These are phyloP conservation scores for Carpatolechia fugitivella DNA, from an alignment of 2,888 invertebrate species.

Conservation along the genomic window DNA sequence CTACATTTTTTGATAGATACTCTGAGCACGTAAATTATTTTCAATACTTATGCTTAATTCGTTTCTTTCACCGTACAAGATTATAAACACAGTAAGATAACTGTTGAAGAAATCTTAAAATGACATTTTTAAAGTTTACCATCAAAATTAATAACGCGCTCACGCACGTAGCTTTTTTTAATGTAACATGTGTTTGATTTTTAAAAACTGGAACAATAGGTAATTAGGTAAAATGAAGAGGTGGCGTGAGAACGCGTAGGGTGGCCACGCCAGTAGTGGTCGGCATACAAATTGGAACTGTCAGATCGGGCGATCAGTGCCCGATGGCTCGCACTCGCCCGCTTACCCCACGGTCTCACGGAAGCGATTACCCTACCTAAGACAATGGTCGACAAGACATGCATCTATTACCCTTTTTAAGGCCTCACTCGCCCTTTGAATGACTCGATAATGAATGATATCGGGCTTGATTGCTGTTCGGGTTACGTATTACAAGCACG, in stretches of 20 bases:
- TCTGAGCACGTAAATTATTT: neutral
- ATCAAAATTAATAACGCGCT: neutral
- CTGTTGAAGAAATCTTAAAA: neutral
- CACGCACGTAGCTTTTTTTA: neutral
- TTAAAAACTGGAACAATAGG: constrained; percentile 30
- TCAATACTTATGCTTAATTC: neutral
- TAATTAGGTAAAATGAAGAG: constrained; percentile 66
- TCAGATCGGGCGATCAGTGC: constrained; percentile 53
- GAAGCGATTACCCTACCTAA: constrained; percentile 69
- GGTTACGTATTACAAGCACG: constrained; percentile 11
- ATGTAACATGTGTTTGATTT: constrained; percentile 3
- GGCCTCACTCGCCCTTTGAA: constrained; percentile 55
- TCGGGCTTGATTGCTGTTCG: constrained; percentile 25
- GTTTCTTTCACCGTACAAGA: neutral
- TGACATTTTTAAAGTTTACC: neutral
- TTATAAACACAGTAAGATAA: neutral
- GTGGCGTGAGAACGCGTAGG: constrained; percentile 69
- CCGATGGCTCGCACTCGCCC: constrained; percentile 36
- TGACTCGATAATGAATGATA: constrained; percentile 47
- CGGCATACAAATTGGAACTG: constrained; percentile 66
- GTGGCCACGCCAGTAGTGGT: constrained; percentile 52
- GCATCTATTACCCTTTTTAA: constrained; percentile 74
- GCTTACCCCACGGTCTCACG: constrained; percentile 61
- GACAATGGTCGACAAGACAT: constrained; percentile 74
- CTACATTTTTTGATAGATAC: constrained; percentile 14